Base-by-base conservation (phyloP, 1,140 invertebrate genomes). In the Sycophila sp. region DNA sequence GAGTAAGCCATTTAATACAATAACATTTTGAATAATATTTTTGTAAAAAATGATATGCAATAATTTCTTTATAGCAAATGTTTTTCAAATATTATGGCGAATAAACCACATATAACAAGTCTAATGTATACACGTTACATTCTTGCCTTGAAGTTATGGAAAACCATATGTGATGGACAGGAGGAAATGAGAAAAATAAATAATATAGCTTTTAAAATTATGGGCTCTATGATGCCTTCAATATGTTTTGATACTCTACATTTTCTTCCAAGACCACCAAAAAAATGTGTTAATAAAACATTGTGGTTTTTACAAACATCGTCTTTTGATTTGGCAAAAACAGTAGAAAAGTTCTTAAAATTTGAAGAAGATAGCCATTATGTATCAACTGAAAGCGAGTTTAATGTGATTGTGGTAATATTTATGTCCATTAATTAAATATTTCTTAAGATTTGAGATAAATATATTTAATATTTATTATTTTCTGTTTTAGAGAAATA, bases 141-240 rank as follows among this genome's bases (percentile, higher is more conserved):
- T 36, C 69, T 86, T 8, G 69, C 76, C 49, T 77, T 85, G n/a
- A 80, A 80, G 49, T 68, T 80, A 8, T 85, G 83, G 83, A 77
- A 76, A 73, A 78, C 75, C 53, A 63, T 76, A 7, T 78, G 76
- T 28, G 74, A 79, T 34, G 73, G 76, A 72, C 36, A 75, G 8
- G 71, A 76, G 5, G 76, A 82, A 22, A 76, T 72, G 42, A 72
- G 69, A 45, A 73, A 76, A 76, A 80, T 83, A 26, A 74, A 83
- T 45, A 64, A 75, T 10, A 60, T 81, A 30, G 83, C 78, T n/a
- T 13, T 78, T 22, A 73, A 17, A 7, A 76, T 82, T 47, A 55
- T 85, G 30, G 83, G 83, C 11, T 47, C 72, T n/a, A 56, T 66
- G 10, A 62, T 74, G 19, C 83, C 82, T 7, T 69, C 72, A 45